Evolutionary conservation across 2,113 vertebrate species (phyloP).

Genomic region (Myodes glareolus): DNA sequence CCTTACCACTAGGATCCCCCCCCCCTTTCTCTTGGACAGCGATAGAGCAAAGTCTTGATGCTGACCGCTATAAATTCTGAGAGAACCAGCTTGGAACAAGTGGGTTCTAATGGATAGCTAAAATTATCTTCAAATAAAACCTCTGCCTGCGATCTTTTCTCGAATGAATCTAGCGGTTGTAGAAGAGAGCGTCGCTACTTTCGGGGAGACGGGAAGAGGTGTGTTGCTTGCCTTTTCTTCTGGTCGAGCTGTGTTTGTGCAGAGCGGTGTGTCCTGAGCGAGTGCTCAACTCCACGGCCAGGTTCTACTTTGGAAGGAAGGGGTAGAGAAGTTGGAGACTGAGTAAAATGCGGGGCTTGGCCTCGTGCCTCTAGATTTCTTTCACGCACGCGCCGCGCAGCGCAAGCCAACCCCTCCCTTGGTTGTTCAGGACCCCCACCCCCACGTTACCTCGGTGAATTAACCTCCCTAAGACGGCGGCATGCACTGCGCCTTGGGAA

Average conservation of each 20-base stretch:
- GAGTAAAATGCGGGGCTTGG: not conserved
- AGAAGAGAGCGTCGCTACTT: not conserved
- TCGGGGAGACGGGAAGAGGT: not conserved
- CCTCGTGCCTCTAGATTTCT: not conserved
- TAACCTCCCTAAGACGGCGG: slow-evolving; percentile 7
- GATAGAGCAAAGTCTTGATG: slow-evolving; percentile 71
- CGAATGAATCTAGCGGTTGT: not conserved
- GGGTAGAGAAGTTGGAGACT: slow-evolving; percentile 21
- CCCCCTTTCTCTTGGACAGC: not conserved
- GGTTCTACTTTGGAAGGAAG: slow-evolving; percentile 15
- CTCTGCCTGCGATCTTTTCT: not conserved
- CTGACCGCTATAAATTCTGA: slow-evolving; percentile 82
- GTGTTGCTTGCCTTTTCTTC: not conserved
- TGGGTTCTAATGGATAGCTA: slow-evolving; percentile 71
- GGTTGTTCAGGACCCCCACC: not conserved
- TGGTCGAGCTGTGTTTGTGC: not conserved
- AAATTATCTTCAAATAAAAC: slow-evolving; percentile 72
- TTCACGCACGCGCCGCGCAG: not conserved
- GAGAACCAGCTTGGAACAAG: slow-evolving; percentile 70
- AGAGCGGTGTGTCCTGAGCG: not conserved
- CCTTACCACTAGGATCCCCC: not conserved
- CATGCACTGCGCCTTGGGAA: not conserved
- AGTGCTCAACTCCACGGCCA: not conserved
- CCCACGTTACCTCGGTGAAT: not conserved
- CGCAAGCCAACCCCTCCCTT: not conserved